Conservation (phyloP, 1,140 invertebrate species). For the Drosophila persimilis region DNA sequence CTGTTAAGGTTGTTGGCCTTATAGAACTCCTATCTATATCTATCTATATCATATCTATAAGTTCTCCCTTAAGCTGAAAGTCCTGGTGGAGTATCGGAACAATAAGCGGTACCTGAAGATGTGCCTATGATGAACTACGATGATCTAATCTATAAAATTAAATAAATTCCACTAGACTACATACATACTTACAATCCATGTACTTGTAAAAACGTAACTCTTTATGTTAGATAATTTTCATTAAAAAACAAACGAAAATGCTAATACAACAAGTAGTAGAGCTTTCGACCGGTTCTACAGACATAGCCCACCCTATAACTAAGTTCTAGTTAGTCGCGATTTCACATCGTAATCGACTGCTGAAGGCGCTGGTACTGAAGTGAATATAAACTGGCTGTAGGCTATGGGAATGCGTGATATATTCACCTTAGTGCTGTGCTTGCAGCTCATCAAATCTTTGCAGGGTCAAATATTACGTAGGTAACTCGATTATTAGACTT, state of each 20-base stretch:
- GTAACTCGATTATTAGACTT: slow-evolving; percentile 2
- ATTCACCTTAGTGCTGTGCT: slow-evolving; percentile 1
- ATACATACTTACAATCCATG: no score
- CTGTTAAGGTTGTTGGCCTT: slow-evolving; percentile 22
- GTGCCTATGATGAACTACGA: neutral
- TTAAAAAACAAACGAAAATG: slow-evolving; percentile 13
- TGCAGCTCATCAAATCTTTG: slow-evolving; percentile 4
- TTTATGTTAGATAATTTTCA: slow-evolving; percentile 3
- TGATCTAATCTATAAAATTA: no score
- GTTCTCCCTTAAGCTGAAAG: slow-evolving; percentile 41
- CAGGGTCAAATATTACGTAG: slow-evolving; percentile 37
- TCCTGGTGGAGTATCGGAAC: slow-evolving; percentile 38
- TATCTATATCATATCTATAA: neutral
- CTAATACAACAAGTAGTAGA: slow-evolving; percentile 7
- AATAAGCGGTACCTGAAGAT: slow-evolving; percentile 45
- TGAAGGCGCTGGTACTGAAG: slow-evolving; percentile 20
- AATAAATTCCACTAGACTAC: no score
- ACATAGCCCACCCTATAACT: neutral
- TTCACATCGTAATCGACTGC: slow-evolving; percentile 22
- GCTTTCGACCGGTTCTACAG: slow-evolving; percentile 28
- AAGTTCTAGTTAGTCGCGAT: neutral
- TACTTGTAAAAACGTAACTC: neutral
- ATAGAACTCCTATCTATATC: slow-evolving; percentile 11
- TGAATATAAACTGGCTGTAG: neutral
- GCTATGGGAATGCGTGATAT: slow-evolving; percentile 28